phyloP scores from a whole-genome alignment of 2,113 vertebrate species.

The Bufo gargarizans region DNA sequence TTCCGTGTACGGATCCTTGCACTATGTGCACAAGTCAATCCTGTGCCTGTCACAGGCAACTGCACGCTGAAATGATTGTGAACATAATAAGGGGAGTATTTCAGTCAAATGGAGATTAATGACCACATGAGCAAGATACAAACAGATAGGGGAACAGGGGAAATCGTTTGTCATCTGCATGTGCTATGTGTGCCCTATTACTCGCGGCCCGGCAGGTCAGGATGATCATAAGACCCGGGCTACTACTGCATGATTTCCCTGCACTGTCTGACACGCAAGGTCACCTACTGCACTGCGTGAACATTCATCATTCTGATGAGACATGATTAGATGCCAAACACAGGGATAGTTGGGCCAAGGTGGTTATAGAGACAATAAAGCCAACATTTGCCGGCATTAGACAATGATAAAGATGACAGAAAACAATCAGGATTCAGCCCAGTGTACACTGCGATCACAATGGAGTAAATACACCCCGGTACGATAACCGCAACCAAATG shows the following conservation, averaged over 20 bases:
- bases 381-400: neutral
- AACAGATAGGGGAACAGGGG: neutral
- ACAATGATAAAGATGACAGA: neutral
- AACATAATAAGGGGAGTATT: no score
- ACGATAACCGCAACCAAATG: no score
- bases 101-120: no score
- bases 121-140: no score
- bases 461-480: no score
- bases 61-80: no score
- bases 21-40: no score
- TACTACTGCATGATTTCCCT: neutral
- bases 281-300: neutral
- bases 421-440: no score
- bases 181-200: neutral
- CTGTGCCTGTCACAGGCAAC: no score
- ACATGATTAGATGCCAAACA: neutral
- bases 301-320: neutral
- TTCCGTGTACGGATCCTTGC: no score
- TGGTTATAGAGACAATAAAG: neutral
- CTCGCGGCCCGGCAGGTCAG: neutral
- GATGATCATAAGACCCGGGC: neutral
- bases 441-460: neutral
- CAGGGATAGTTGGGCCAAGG: neutral
- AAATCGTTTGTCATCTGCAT: neutral
- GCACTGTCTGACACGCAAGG: neutral